A percentile compares a stretch with the other conserved stretches of the same genome.
Evolutionary conservation across 1,140 invertebrate species (phyloP).

Genomic region (Leptinotarsa texana): DNA sequence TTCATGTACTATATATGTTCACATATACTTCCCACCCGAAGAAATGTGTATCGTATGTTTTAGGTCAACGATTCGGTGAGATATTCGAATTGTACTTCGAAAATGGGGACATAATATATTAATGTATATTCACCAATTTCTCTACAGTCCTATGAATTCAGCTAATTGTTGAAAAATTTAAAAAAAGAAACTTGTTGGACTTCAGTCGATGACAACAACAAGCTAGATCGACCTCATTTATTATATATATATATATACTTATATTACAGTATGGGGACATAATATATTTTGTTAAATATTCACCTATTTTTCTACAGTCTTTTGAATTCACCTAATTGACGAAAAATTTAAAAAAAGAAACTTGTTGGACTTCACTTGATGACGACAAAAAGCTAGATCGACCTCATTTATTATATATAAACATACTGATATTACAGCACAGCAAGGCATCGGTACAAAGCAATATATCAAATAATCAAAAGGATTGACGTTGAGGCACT

Average conservation of each 20-base stretch:
- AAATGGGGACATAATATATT: no score
- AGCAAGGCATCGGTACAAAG: slow-evolving; percentile 26
- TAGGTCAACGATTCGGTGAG: no score
- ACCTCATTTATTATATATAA: slow-evolving; percentile 37
- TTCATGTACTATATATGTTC: no score
- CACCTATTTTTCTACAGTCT: no score
- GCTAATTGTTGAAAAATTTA: no score
- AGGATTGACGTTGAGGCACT: slow-evolving; percentile 42
- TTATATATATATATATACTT: slow-evolving; percentile 36
- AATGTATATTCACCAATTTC: no score
- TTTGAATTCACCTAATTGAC: no score
- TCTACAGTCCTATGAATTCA: no score
- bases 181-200: neutral
- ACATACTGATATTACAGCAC: slow-evolving; percentile 29
- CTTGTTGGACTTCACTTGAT: slow-evolving; percentile 23
- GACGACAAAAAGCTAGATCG: slow-evolving; percentile 30
- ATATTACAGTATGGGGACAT: slow-evolving; percentile 7
- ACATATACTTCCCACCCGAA: no score
- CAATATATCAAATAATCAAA: slow-evolving; percentile 43
- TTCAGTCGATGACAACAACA: slow-evolving; percentile 31
- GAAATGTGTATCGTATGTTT: no score
- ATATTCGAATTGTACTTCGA: no score
- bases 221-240: slow-evolving; percentile 25
- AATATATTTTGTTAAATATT: no score
- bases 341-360: neutral